phyloP scores from a whole-genome alignment of 2,113 vertebrate species.

The Labeo catla region DNA sequence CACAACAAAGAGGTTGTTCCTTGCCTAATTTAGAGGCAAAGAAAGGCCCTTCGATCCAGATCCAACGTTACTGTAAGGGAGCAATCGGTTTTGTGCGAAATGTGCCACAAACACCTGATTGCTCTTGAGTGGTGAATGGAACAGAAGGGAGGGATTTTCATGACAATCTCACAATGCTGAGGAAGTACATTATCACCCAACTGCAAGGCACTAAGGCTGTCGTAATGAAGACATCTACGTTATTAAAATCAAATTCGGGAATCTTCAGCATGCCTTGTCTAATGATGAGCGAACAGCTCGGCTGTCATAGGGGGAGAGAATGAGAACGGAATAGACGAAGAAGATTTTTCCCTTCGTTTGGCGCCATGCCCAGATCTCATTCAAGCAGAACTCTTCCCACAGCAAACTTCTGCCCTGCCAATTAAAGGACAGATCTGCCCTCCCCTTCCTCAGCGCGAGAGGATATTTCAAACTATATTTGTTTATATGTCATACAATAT shows the following conservation, averaged over 20 bases:
- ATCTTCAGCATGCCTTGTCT: slow-evolving; percentile 86
- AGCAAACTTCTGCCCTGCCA: slow-evolving; percentile 84
- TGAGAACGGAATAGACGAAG: slow-evolving; percentile 57
- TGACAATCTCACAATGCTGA: slow-evolving; percentile 77
- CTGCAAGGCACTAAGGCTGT: slow-evolving; percentile 82
- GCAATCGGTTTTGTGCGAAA: slow-evolving; percentile 70
- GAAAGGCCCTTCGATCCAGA: slow-evolving; percentile 48
- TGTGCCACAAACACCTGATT: slow-evolving; percentile 80
- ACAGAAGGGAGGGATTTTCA: slow-evolving; percentile 71
- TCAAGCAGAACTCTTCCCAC: slow-evolving; percentile 93
- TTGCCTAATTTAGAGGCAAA: slow-evolving; percentile 46
- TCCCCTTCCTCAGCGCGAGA: slow-evolving; percentile 74
- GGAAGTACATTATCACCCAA: slow-evolving; percentile 78
- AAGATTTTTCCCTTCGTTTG: slow-evolving; percentile 92
- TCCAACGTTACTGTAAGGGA: slow-evolving; percentile 44
- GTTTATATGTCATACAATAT: slow-evolving; percentile 35
- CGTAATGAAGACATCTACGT: slow-evolving; percentile 91
- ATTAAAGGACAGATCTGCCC: slow-evolving; percentile 80
- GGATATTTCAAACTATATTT: slow-evolving; percentile 55
- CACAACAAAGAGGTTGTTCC: slow-evolving; percentile 26
- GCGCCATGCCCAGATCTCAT: slow-evolving; percentile 93
- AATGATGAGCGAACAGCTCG: slow-evolving; percentile 88
- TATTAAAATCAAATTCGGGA: slow-evolving; percentile 94
- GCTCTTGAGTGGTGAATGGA: slow-evolving; percentile 76
- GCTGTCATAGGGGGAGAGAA: slow-evolving; percentile 88